These are phyloP conservation scores for Lepus timidus DNA, from an alignment of 2,113 vertebrate genomes.

Conservation along the genomic window DNA sequence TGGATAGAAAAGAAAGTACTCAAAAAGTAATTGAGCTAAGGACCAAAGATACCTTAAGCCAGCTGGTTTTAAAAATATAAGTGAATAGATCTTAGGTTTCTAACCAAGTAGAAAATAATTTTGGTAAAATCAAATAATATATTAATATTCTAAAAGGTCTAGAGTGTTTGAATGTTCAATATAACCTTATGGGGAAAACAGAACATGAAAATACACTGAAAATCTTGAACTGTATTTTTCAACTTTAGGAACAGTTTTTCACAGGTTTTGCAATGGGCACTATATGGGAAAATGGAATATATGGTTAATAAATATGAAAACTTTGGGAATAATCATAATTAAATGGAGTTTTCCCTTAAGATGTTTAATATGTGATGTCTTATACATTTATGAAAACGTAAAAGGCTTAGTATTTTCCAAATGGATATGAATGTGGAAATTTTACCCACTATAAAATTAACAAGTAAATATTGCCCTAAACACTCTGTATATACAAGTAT, in stretches of 20 bases:
- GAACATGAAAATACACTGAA: background rate
- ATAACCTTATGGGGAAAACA: background rate
- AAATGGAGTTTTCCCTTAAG: background rate
- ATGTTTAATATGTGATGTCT: background rate
- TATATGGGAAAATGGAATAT: background rate
- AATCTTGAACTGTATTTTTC: background rate
- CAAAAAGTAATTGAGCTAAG: background rate
- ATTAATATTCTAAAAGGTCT: background rate
- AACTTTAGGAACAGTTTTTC: background rate
- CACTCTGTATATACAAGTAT: background rate
- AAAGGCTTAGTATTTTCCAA: constrained; percentile 31
- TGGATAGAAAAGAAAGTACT: background rate
- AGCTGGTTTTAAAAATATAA: background rate
- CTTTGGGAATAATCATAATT: background rate
- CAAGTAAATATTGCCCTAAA: background rate
- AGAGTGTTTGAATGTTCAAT: background rate
- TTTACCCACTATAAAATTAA: background rate
- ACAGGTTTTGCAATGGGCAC: background rate
- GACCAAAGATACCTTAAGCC: background rate
- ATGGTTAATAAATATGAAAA: background rate
- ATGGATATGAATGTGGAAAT: background rate
- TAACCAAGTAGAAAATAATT: background rate
- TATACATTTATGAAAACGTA: background rate
- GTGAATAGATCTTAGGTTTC: background rate
- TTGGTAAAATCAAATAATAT: background rate